These are phyloP conservation scores for Plectropomus leopardus DNA, from an alignment of 2,113 vertebrate species.

Conservation along the genomic window DNA sequence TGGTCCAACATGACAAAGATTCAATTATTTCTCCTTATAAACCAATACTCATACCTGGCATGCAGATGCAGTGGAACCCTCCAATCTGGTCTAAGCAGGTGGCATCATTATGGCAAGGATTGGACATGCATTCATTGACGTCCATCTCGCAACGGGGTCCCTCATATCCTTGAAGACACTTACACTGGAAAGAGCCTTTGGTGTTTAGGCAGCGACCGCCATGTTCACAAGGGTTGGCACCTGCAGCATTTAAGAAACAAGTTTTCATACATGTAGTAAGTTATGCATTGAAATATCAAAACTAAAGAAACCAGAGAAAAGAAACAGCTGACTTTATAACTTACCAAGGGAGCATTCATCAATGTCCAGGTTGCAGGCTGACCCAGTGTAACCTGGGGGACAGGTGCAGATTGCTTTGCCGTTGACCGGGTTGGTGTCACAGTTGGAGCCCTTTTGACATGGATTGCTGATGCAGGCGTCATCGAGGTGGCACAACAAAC, in stretches of 20 bases:
- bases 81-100: conserved; percentile 98
- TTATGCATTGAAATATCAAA: neutral
- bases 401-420: conserved; percentile 98
- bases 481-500: conserved; percentile 94
- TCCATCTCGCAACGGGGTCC: conserved; percentile 96
- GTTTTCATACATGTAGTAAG: neutral
- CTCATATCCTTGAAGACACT: conserved; percentile 92
- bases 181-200: conserved; percentile 95
- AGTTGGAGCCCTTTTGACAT: conserved; percentile 97
- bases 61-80: conserved; percentile 97
- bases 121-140: conserved; percentile 96
- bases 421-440: conserved; percentile 97
- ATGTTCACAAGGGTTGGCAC: conserved; percentile 96
- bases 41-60: conserved; percentile 88
- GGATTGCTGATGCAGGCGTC: conserved; percentile 98
- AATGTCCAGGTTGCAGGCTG: conserved; percentile 95
- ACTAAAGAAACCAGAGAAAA: neutral
- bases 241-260: conserved; percentile 73
- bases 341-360: conserved; percentile 94
- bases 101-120: conserved; percentile 96
- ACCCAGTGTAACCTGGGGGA: conserved; percentile 93
- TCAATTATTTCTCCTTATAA: neutral
- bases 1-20: neutral
- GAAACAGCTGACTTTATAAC: neutral
- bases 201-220: conserved; percentile 97